phyloP scores from a whole-genome alignment of 92 coral and sea anemone species.

The Phenganax stokvisi region DNA sequence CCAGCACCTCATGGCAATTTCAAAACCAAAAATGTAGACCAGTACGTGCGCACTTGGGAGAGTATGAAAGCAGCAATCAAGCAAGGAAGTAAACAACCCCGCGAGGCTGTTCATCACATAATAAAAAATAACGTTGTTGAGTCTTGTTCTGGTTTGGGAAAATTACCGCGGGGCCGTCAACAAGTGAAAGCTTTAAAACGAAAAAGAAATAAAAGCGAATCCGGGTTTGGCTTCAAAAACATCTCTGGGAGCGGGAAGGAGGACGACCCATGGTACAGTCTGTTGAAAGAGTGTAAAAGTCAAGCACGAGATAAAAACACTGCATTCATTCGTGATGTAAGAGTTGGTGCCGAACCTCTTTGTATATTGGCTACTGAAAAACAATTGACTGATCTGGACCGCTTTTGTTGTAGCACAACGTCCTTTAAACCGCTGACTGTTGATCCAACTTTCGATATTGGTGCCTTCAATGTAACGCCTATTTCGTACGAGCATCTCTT shows the following conservation, averaged over 20 bases:
- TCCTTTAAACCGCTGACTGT: constrained; percentile 51
- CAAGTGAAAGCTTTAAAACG: background rate
- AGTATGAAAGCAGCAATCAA: too few relatives aligned
- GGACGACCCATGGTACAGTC: constrained; percentile 13
- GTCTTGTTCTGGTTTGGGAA: too few relatives aligned
- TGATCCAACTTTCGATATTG: constrained; percentile 56
- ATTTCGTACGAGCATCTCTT: constrained; percentile 53
- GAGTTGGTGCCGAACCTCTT: constrained; percentile 58
- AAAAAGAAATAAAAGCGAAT: constrained; percentile 42
- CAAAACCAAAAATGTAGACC: too few relatives aligned
- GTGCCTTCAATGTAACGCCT: constrained; percentile 51
- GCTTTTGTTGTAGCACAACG: constrained; percentile 48
- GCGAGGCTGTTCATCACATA: too few relatives aligned
- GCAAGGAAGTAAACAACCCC: too few relatives aligned
- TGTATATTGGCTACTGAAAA: constrained; percentile 37
- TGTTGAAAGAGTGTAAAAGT: constrained; percentile 43
- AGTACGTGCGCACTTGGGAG: too few relatives aligned
- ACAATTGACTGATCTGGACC: constrained; percentile 33
- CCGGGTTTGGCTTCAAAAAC: background rate
- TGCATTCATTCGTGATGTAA: constrained; percentile 57
- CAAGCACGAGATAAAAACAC: constrained; percentile 20
- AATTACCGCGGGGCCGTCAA: too few relatives aligned
- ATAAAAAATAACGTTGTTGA: too few relatives aligned
- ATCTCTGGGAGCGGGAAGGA: too few relatives aligned
- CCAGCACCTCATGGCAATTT: too few relatives aligned